Percentiles rank a stretch among this genome's conserved stretches.
phyloP scores from a whole-genome alignment of 2,888 invertebrate species.

The Hetaerina titia region DNA sequence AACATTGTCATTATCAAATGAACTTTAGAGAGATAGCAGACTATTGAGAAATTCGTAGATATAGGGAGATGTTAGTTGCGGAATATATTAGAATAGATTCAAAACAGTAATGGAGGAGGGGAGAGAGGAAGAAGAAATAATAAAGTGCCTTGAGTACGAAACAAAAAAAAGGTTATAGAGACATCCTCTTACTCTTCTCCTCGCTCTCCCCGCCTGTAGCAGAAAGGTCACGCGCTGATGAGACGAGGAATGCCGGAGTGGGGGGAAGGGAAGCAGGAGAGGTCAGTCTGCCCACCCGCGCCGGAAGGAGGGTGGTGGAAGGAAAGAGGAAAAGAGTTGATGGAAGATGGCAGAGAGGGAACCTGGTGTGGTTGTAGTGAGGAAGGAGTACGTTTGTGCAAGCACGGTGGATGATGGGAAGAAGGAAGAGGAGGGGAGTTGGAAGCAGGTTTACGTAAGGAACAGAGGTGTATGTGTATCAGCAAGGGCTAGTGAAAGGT shows the following conservation, averaged over 20 bases:
- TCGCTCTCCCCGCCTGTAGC: not conserved
- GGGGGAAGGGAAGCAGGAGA: not conserved
- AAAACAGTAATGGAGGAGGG: too few species aligned
- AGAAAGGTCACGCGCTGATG: not conserved
- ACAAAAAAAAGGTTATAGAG: not conserved
- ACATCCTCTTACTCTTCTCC: not conserved
- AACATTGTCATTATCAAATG: too few species aligned
- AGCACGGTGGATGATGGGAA: not conserved
- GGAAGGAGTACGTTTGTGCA: slow-evolving; percentile 37
- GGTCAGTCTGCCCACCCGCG: not conserved
- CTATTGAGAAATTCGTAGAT: too few species aligned
- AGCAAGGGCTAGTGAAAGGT: too few species aligned
- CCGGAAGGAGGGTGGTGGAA: not conserved
- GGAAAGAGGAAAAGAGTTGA: not conserved
- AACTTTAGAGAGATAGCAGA: too few species aligned
- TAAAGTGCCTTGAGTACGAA: too few species aligned
- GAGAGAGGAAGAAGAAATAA: too few species aligned
- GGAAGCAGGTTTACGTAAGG: not conserved
- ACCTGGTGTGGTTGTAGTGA: not conserved
- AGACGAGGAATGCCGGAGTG: not conserved
- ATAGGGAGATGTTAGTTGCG: too few species aligned
- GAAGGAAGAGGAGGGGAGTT: not conserved
- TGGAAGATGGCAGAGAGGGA: not conserved
- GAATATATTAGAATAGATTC: too few species aligned
- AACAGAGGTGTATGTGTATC: not conserved